Base-by-base conservation (phyloP, 2,113 vertebrate genomes). In the Sinocyclocheilus grahami region DNA sequence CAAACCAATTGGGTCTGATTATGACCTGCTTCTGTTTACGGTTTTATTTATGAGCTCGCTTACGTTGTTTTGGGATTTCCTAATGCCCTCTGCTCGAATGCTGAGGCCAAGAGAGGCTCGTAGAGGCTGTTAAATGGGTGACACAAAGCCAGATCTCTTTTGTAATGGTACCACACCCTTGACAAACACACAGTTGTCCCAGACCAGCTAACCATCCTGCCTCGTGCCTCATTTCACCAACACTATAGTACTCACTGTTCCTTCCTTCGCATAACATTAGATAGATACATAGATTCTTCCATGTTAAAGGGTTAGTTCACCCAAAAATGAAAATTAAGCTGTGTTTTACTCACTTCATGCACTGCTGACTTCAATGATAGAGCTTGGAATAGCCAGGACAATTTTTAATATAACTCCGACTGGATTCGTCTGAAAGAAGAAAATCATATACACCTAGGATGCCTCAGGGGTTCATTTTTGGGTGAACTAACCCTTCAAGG, bases 161-260 rank as follows among this genome's bases (percentile, higher is more conserved):
- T 69, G 55, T 78, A 65, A 78, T 85, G 27, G 16, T 48, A 20
- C 67, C 16, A 86, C 6, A 75, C 83, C 72, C 83, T 76, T 2
- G 24, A 51, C 37, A 85, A 75, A 48, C 37, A 84, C 20, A 63
- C 18, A 55, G 48, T 67, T 20, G 24, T 55, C 13, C 1, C 60
- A 69, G 16, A 71, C 14, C 60, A 55, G 10, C 37, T 60, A 13
- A 69, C 30, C 74, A 24, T 48, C 27, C 78, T 81, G 42, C 39
- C n/a, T 51, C 6, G 42, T 48, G 42, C n/a, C 16, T 20, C 16
- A 27, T 30, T 20, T 78, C 46, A 78, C 51, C 27, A 78, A 33
- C 24, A 78, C 46, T 33, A 33, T 5, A 30, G 76, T 18, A 53
- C 48, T 78, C 13, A 33, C 27, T 78, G n/a, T 5, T 53, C 0